These are phyloP conservation scores for Eulemur mongoz DNA, from an alignment of 2,797 vertebrate species.

Conservation along the genomic window DNA sequence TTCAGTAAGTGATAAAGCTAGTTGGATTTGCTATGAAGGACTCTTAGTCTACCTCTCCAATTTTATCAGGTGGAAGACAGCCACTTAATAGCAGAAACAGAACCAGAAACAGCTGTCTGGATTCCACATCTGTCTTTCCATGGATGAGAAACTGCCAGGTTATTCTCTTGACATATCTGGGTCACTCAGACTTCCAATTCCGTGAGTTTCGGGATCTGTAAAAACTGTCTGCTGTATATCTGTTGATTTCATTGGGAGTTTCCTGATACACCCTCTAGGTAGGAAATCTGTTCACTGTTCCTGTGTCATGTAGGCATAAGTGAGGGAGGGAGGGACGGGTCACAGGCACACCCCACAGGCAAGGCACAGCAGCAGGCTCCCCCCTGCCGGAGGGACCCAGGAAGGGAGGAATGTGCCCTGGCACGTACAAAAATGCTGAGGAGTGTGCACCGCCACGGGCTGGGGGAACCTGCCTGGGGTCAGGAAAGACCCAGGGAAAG, in stretches of 20 bases:
- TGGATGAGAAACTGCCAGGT: background rate
- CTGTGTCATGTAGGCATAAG: background rate
- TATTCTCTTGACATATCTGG: background rate
- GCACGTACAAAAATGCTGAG: background rate
- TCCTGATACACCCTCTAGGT: slow-evolving; percentile 51
- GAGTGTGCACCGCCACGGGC: background rate
- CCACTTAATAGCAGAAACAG: background rate
- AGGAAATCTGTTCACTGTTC: slow-evolving; percentile 53
- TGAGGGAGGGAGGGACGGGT: background rate
- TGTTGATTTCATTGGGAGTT: slow-evolving; percentile 33
- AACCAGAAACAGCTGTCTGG: background rate
- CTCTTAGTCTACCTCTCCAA: background rate
- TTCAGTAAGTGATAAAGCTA: background rate
- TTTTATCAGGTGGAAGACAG: background rate
- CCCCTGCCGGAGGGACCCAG: background rate
- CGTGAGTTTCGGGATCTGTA: background rate
- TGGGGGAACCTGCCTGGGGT: background rate
- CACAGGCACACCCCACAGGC: background rate
- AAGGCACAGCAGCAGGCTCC: background rate
- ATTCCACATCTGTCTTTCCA: background rate
- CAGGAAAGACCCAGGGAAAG: background rate
- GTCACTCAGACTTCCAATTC: background rate
- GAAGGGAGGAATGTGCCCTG: background rate
- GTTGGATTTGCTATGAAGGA: background rate
- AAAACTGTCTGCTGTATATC: background rate